Evolutionary conservation across 2,888 invertebrate genomes (phyloP).

Genomic region (Pristionchus exspectatus): DNA sequence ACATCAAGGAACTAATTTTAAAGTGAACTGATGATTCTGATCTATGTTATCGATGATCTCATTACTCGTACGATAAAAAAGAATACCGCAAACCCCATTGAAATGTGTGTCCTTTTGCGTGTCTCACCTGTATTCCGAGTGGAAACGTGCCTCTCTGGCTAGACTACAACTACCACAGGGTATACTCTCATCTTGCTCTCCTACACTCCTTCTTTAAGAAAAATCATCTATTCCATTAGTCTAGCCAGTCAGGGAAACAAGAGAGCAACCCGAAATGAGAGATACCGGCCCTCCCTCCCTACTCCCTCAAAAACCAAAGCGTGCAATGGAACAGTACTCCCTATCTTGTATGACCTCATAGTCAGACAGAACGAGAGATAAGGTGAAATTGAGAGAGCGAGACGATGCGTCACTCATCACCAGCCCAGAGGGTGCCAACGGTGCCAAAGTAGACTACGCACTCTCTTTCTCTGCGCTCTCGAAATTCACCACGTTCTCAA

Average conservation of each 20-base stretch:
- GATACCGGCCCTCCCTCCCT: neutral
- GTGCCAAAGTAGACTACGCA: slow-evolving; percentile 13
- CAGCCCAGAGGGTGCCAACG: neutral
- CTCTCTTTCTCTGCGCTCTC: neutral
- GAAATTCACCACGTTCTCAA: neutral
- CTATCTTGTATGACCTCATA: neutral
- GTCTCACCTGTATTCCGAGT: neutral
- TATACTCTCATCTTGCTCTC: neutral
- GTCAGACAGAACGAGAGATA: neutral
- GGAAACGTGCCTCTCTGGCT: slow-evolving; percentile 2
- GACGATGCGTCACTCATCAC: neutral
- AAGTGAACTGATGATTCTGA: too few relatives aligned
- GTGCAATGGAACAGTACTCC: neutral
- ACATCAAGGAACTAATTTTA: too few relatives aligned
- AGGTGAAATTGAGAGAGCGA: neutral
- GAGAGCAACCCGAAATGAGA: neutral
- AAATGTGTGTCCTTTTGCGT: neutral
- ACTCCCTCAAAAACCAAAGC: neutral
- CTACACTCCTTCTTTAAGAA: neutral
- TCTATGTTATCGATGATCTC: too few relatives aligned
- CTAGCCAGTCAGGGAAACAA: too few relatives aligned
- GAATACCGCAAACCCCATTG: neutral
- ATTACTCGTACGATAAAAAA: too few relatives aligned
- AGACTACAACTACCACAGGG: slow-evolving; percentile 2
- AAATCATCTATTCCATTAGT: too few relatives aligned